Percentiles rank a stretch among this genome's conserved stretches.
phyloP scores from a whole-genome alignment of 2,797 vertebrate genomes.

The Coregonus sp. region DNA sequence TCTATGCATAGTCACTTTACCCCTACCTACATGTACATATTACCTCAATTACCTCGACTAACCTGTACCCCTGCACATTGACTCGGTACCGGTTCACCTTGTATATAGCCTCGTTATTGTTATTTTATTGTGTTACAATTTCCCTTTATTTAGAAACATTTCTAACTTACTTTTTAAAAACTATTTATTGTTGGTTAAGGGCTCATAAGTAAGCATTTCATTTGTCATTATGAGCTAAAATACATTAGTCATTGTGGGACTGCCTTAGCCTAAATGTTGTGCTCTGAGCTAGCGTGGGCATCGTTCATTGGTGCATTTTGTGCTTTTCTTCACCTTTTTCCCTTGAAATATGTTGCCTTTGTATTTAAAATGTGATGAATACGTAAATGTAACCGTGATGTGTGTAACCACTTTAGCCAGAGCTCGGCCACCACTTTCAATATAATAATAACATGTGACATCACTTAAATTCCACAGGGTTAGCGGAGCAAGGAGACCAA shows the following conservation, averaged over 20 bases:
- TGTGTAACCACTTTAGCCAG: conserved; percentile 13
- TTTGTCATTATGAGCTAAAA: background rate
- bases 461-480: conserved; percentile 18
- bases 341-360: background rate
- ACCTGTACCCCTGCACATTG: no score
- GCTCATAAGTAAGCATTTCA: no score
- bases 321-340: background rate
- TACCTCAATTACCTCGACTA: no score
- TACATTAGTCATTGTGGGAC: background rate
- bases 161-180: no score
- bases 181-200: no score
- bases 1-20: no score
- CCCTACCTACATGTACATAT: no score
- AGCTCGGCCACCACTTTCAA: conserved; percentile 14
- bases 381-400: conserved; percentile 6
- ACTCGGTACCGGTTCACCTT: no score
- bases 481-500: background rate
- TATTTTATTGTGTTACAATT: no score
- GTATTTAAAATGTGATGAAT: background rate
- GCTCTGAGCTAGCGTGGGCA: background rate
- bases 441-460: conserved; percentile 13
- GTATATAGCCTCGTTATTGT: no score
- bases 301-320: background rate
- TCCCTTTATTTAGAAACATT: no score
- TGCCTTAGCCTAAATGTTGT: background rate